phyloP scores from a whole-genome alignment of 2,113 vertebrate species.

The Megaceryle torquata region DNA sequence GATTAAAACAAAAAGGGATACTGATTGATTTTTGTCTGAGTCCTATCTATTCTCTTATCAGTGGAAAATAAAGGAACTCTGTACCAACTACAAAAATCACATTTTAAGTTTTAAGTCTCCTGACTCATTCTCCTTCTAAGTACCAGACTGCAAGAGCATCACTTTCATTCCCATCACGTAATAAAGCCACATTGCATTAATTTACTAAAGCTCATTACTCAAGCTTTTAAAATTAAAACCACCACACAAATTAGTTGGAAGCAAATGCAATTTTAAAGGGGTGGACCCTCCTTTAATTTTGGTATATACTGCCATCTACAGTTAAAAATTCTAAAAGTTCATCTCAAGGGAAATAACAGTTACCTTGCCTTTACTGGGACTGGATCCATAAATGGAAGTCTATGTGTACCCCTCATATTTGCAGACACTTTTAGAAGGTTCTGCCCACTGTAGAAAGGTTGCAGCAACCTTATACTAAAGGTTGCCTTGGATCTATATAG shows the following conservation, averaged over 20 bases:
- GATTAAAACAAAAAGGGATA: background rate
- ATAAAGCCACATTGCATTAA: background rate
- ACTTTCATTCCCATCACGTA: background rate
- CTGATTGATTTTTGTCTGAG: background rate
- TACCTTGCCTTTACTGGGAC: background rate
- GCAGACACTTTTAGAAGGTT: background rate
- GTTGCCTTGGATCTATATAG: background rate
- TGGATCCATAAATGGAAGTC: background rate
- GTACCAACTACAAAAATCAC: background rate
- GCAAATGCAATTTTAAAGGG: background rate
- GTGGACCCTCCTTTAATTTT: background rate
- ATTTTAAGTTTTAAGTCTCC: background rate
- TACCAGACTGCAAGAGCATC: background rate
- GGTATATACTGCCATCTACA: constrained; percentile 5
- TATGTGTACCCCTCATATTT: background rate
- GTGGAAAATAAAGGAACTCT: background rate
- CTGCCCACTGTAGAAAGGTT: background rate
- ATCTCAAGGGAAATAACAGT: background rate
- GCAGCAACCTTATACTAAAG: background rate
- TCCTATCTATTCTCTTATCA: background rate
- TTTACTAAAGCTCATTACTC: background rate
- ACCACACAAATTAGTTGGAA: background rate
- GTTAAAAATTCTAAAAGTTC: background rate
- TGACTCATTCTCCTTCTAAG: background rate
- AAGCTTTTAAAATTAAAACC: background rate